Evolutionary conservation across 2,113 vertebrate species (phyloP).

Genomic region (Pachyramphus minor): DNA sequence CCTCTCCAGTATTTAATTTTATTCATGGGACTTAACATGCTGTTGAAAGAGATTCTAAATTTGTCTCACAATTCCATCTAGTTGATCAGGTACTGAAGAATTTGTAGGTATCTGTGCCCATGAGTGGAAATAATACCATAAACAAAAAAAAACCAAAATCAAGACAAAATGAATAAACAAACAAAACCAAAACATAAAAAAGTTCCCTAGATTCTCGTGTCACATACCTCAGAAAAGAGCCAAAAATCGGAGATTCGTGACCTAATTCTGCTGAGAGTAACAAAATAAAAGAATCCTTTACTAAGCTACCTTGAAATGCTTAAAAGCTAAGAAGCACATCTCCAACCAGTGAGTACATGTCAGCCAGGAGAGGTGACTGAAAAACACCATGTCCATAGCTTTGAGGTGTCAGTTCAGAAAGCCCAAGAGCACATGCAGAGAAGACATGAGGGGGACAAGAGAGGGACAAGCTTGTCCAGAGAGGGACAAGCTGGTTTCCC

Average conservation of each 20-base stretch:
- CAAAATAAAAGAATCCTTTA: neutral
- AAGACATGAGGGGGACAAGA: no score
- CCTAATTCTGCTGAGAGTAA: neutral
- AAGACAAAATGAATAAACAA: no score
- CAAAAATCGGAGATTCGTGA: neutral
- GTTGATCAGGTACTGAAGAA: neutral
- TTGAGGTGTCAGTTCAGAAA: neutral
- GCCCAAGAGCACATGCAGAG: neutral
- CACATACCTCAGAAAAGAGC: neutral
- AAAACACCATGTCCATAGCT: fast-evolving
- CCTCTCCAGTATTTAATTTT: neutral
- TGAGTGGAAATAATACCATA: neutral
- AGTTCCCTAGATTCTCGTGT: neutral
- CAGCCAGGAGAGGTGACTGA: fast-evolving
- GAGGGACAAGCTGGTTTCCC: neutral
- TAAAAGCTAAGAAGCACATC: neutral
- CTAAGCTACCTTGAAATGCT: neutral
- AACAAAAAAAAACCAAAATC: no score
- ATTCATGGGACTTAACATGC: neutral
- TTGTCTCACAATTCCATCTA: neutral
- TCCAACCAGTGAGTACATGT: neutral
- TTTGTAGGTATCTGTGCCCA: neutral
- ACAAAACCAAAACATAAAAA: neutral
- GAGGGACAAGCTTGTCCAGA: no score
- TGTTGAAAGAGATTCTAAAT: neutral